A percentile compares a stretch with the other conserved stretches of the same genome.
Evolutionary conservation across 2,888 invertebrate species (phyloP).

Genomic region (Schizotus pectinicornis): DNA sequence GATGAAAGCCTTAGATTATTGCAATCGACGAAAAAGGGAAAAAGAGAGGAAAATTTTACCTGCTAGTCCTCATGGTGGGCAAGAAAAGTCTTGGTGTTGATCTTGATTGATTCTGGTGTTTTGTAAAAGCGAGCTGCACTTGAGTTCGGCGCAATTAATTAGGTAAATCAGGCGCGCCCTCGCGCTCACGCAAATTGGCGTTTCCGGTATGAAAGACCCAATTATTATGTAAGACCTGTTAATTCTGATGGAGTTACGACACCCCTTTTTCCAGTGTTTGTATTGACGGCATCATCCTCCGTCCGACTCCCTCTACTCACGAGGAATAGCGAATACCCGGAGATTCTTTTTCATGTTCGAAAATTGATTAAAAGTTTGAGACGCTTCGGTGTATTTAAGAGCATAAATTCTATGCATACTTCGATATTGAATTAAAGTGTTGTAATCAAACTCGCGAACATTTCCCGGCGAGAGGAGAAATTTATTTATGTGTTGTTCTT

Average conservation of each 20-base stretch:
- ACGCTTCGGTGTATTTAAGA: conserved; percentile 57
- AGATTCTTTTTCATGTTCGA: conserved; percentile 58
- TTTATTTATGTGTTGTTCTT: conserved; percentile 56
- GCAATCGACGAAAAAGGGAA: no score
- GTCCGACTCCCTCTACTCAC: conserved; percentile 22
- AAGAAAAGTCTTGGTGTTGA: no score
- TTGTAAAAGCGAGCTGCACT: no score
- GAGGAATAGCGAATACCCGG: conserved; percentile 35
- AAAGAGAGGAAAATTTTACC: no score
- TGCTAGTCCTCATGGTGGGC: no score
- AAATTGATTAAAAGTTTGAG: conserved; percentile 60
- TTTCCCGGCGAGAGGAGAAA: conserved; percentile 46
- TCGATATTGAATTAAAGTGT: conserved; percentile 60
- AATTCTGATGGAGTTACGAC: conserved; percentile 43
- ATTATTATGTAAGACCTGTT: conserved; percentile 34
- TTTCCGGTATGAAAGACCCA: not conserved
- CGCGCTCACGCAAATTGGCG: not conserved
- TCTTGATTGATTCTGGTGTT: no score
- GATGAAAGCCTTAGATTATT: no score
- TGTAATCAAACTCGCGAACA: conserved; percentile 50
- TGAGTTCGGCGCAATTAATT: no score
- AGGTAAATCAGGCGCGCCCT: no score
- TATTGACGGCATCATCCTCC: conserved; percentile 36
- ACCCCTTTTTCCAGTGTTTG: conserved; percentile 39
- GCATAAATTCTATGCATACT: conserved; percentile 61